These are phyloP conservation scores for Sylvilagus bachmani DNA, from an alignment of 2,113 vertebrate species.

Conservation along the genomic window DNA sequence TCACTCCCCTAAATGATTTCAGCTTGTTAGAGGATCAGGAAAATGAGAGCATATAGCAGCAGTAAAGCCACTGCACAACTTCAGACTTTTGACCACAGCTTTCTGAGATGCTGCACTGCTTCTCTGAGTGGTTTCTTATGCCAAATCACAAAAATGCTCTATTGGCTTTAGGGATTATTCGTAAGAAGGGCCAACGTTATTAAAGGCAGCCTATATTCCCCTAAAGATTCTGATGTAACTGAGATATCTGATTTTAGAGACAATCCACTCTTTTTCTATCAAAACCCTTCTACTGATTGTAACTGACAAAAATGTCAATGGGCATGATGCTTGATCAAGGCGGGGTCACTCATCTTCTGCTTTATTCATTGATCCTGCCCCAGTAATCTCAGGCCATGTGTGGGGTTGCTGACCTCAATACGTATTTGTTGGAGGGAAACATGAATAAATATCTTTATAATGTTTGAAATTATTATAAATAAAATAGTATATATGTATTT, in stretches of 20 bases:
- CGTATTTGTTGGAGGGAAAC: neutral
- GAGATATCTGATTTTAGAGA: neutral
- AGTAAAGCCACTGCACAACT: neutral
- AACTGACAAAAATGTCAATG: neutral
- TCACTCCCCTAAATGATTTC: neutral
- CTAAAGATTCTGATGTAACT: neutral
- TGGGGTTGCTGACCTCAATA: neutral
- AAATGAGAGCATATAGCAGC: neutral
- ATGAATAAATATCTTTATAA: neutral
- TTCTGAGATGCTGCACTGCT: accelerated
- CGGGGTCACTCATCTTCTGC: neutral
- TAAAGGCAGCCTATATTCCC: neutral
- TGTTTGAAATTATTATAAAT: neutral
- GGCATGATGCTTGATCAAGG: too few relatives aligned
- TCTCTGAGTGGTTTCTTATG: neutral
- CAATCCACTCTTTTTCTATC: neutral
- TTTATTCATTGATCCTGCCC: neutral
- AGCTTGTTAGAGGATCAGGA: neutral
- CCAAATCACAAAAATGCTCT: neutral
- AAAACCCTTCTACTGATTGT: neutral
- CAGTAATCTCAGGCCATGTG: neutral
- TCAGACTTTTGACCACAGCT: neutral
- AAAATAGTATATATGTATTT: too few relatives aligned
- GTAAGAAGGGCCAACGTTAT: neutral
- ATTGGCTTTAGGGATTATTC: neutral